Evolutionary conservation across 2,113 vertebrate genomes (phyloP), one percentile per base, ranked within the genome.

Genomic region (Larimichthys polyactis): DNA sequence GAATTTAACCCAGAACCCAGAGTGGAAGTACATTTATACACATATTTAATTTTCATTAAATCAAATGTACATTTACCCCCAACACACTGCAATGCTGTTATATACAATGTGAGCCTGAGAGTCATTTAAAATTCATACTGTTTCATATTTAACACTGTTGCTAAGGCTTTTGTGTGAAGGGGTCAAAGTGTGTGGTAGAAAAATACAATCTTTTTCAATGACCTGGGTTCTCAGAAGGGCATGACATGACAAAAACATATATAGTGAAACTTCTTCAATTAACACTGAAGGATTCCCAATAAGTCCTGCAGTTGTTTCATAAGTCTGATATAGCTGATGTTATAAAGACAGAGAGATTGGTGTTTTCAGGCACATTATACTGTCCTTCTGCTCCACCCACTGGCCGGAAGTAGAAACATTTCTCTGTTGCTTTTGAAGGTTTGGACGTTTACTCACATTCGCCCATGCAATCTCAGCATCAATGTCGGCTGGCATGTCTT

Each of bases 381-480:
- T 40, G 73, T 74, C 49, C 22, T 2, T 57, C 3, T 73, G 82
- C 76, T 4, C 87, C 86, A 78, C 44, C 84, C 87, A 15, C 59
- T 85, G 87, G 83, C 9, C 40, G 67, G 19, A 55, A 8, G 44
- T 58, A 69, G 44, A 80, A 79, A 11, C 15, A 20, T 19, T 29
- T 15, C 1, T 72, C 3, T 36, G 15, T n/a, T 43, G n/a, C 32
- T 40, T 40, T 40, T 71, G 20, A 29, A 3, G 20, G 17, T 44
- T 7, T 43, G 11, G 6, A 62, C 10, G 49, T 7, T 29, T 4
- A 88, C 96, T 97, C 91, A 99, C 98, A 87, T 98, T 98, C 11
- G 97, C 96, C 98, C 97, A 99, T 20, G 94, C 94, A 59, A 99
- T 95, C 91, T 99, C 98, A 12, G 94, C 79, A 67, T 99, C 97